A percentile compares a stretch with the other conserved stretches of the same genome.
Conservation (phyloP, 1,140 invertebrate species). For the Scaptomyza hsui region DNA sequence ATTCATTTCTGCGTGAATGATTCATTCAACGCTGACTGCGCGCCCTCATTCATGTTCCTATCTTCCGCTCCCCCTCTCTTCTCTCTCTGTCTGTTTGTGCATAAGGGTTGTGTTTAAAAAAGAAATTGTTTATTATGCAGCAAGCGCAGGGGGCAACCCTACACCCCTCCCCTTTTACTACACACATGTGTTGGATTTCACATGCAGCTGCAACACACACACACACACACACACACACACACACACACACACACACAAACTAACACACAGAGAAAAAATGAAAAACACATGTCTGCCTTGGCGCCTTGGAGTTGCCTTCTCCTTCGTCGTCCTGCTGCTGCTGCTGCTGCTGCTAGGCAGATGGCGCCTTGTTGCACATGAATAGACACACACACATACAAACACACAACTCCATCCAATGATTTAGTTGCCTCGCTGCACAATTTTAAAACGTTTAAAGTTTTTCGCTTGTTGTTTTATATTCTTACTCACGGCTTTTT, state of each 20-base stretch:
- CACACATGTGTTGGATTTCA: slow-evolving; percentile 50
- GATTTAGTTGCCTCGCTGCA: slow-evolving; percentile 21
- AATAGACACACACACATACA: slow-evolving; percentile 58
- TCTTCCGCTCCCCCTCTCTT: neutral
- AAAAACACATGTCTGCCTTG: slow-evolving; percentile 56
- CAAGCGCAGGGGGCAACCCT: slow-evolving; percentile 23
- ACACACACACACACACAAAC: no score
- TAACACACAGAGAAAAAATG: slow-evolving; percentile 1
- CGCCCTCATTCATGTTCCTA: slow-evolving; percentile 35
- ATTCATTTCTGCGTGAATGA: slow-evolving; percentile 56
- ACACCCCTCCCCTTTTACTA: slow-evolving; percentile 4
- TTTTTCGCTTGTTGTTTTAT: slow-evolving; percentile 24
- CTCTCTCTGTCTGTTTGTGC: slow-evolving; percentile 21
- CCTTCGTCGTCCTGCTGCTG: slow-evolving; percentile 6
- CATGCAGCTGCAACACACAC: slow-evolving; percentile 33
- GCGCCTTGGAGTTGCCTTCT: slow-evolving; percentile 13
- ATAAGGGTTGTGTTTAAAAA: slow-evolving; percentile 40
- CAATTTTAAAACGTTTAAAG: slow-evolving; percentile 49
- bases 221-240: no score
- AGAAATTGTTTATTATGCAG: slow-evolving; percentile 77
- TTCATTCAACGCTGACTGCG: slow-evolving; percentile 48
- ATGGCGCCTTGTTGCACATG: slow-evolving; percentile 73
- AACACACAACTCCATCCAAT: slow-evolving; percentile 33
- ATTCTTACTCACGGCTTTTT: neutral
- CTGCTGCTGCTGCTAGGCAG: slow-evolving; percentile 23